phyloP scores from a whole-genome alignment of 2,797 vertebrate genomes.

The Euthynnus affinis region DNA sequence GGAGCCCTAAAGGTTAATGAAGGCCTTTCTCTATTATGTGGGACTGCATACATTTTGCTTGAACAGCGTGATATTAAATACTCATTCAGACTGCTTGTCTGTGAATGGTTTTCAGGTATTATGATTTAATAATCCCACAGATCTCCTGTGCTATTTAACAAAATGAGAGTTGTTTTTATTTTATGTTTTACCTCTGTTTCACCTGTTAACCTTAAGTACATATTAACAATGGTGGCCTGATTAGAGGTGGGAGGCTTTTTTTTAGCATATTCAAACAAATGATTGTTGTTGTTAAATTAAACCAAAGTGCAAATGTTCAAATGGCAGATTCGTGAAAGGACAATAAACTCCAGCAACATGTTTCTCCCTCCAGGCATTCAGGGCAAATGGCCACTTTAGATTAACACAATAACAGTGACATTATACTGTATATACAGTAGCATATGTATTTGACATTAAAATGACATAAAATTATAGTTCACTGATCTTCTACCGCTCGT shows the following conservation, averaged over 20 bases:
- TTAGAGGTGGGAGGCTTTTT: slow-evolving; percentile 20
- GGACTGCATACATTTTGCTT: slow-evolving; percentile 73
- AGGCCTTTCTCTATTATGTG: slow-evolving; percentile 78
- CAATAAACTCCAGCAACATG: slow-evolving; percentile 33
- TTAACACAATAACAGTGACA: slow-evolving; percentile 36
- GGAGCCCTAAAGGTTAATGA: slow-evolving; percentile 83
- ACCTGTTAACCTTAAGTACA: slow-evolving; percentile 1
- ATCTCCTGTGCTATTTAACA: slow-evolving; percentile 36
- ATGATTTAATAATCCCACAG: slow-evolving; percentile 62
- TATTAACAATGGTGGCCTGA: slow-evolving; percentile 1
- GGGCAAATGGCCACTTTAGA: slow-evolving; percentile 29
- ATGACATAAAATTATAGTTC: slow-evolving; percentile 13
- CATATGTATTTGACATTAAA: slow-evolving; percentile 39
- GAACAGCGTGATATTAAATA: slow-evolving; percentile 71
- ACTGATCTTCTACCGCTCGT: slow-evolving; percentile 27
- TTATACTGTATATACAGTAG: slow-evolving; percentile 3
- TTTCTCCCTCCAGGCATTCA: slow-evolving; percentile 34
- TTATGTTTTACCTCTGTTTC: slow-evolving; percentile 13
- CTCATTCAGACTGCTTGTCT: slow-evolving; percentile 66
- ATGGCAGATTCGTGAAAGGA: slow-evolving; percentile 40
- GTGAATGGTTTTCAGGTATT: slow-evolving; percentile 62
- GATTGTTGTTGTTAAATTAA: slow-evolving; percentile 22
- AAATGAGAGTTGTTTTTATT: slow-evolving; percentile 32
- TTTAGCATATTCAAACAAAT: slow-evolving; percentile 14
- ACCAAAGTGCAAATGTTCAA: slow-evolving; percentile 31